Base-by-base conservation (phyloP, 2,888 invertebrate species). In the Notodonta ziczac region DNA sequence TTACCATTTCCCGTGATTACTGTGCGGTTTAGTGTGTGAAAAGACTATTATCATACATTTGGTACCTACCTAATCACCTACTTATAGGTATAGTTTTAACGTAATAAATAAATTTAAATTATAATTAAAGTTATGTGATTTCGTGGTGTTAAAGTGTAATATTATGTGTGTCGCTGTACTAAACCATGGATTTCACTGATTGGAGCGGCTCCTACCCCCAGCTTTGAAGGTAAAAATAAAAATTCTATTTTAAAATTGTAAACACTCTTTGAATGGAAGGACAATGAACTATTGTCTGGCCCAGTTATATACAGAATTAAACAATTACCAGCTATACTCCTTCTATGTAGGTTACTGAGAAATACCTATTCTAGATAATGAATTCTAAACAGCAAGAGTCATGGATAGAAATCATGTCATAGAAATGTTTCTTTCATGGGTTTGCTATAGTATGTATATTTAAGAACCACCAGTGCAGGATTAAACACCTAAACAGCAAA, bases 141-240 rank as follows among this genome's bases (percentile, higher is more conserved):
- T 42, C 59, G 61, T 66, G 59, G 64, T 74, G 74, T 56, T 66
- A 59, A 69, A 73, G 80, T 66, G 63, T 54, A n/a, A 7, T 53
- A 61, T 57, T 58, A 64, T 75, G 68, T 71, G 63, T 59, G 9
- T 35, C 16, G 59, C 59, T 60, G 66, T 62, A 57, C 60, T 58
- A 68, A 62, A 72, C 57, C 48, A 84, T 87, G 87, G 82, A 86
- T 86, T 80, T 70, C 67, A 61, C 51, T 60, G 40, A 59, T 56
- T 65, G 61, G 64, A 57, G 63, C 64, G 69, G 62, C 60, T 66
- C 66, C 68, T 70, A 80, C 81, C 83, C 83, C 85, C 87, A 74
- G 71, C 87, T 68, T 75, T 77, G 84, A 82, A 86, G 87, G 88
- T 86, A 80, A 66, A 82, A 80, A 74, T 80, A 83, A 63, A 72